phyloP scores from a whole-genome alignment of 2,888 invertebrate species.

The Leucoptera coffeella region DNA sequence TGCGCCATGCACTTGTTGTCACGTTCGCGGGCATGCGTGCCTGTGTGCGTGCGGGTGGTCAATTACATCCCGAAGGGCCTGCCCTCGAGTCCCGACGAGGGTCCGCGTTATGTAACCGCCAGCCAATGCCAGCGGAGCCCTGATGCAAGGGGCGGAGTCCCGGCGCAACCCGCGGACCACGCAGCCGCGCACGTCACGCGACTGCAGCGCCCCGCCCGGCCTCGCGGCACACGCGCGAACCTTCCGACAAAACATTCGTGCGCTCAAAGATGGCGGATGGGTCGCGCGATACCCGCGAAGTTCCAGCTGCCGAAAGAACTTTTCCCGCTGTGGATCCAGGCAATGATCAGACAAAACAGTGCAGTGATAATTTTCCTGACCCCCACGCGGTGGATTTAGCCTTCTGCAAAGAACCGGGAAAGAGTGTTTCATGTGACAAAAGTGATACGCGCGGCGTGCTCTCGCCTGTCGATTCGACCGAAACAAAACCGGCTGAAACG shows the following conservation, averaged over 20 bases:
- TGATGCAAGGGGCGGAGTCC: slow-evolving; percentile 46
- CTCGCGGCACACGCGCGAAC: slow-evolving; percentile 22
- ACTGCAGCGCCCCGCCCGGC: slow-evolving; percentile 25
- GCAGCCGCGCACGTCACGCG: slow-evolving; percentile 50
- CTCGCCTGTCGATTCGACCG: slow-evolving; percentile 27
- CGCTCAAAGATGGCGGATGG: slow-evolving; percentile 81
- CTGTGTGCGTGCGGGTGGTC: slow-evolving; percentile 16
- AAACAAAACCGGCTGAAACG: slow-evolving; percentile 16
- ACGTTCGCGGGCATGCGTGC: slow-evolving; percentile 12
- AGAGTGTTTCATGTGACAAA: slow-evolving; percentile 48
- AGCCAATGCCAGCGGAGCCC: slow-evolving; percentile 44
- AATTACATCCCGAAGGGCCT: slow-evolving; percentile 34
- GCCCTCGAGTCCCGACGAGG: slow-evolving; percentile 36
- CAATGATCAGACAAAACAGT: slow-evolving; percentile 50
- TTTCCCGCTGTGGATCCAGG: slow-evolving; percentile 44
- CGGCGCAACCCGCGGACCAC: slow-evolving; percentile 45
- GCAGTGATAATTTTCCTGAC: slow-evolving; percentile 36
- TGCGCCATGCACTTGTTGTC: slow-evolving; percentile 32
- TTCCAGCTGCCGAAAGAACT: slow-evolving; percentile 50
- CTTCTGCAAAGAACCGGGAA: slow-evolving; percentile 42
- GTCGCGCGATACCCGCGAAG: slow-evolving; percentile 60
- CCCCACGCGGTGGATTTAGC: slow-evolving; percentile 36
- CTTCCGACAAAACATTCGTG: slow-evolving; percentile 54
- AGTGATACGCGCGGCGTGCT: slow-evolving; percentile 48
- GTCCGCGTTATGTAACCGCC: slow-evolving; percentile 41